These are phyloP conservation scores for Takifugu bimaculatus DNA, from an alignment of 2,113 vertebrate species.

Conservation along the genomic window DNA sequence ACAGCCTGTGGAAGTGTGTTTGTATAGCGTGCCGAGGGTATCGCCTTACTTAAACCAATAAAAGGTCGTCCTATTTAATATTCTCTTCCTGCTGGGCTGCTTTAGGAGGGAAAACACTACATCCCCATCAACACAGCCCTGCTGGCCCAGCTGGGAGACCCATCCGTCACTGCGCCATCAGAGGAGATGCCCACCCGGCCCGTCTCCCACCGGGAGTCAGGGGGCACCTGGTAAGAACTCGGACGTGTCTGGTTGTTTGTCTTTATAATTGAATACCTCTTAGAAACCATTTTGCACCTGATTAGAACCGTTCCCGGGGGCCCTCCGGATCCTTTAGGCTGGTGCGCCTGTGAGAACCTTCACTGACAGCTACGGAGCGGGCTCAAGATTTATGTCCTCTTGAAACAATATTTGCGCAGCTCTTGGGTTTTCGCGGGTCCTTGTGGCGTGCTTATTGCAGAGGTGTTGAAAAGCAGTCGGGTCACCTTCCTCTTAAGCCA, in stretches of 20 bases:
- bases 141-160: slow-evolving; percentile 73
- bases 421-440: slow-evolving; percentile 65
- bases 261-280: neutral
- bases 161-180: slow-evolving; percentile 53
- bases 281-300: slow-evolving; percentile 32
- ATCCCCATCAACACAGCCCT: slow-evolving; percentile 90
- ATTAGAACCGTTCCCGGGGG: slow-evolving; percentile 49
- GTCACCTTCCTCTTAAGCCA: slow-evolving; percentile 60
- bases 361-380: slow-evolving; percentile 42
- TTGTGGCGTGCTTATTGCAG: slow-evolving; percentile 56
- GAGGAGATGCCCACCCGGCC: slow-evolving; percentile 74
- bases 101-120: slow-evolving; percentile 91
- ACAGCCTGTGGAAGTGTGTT: slow-evolving; percentile 21
- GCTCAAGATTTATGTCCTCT: slow-evolving; percentile 61
- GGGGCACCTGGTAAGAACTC: slow-evolving; percentile 79
- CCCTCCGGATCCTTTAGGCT: slow-evolving; percentile 16
- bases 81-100: slow-evolving; percentile 31
- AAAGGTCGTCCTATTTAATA: slow-evolving; percentile 5
- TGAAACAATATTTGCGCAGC: slow-evolving; percentile 71
- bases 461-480: slow-evolving; percentile 64
- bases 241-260: neutral
- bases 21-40: neutral
- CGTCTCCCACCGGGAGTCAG: slow-evolving; percentile 74
- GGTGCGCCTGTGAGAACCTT: slow-evolving; percentile 65
- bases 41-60: neutral